Evolutionary conservation across 2,113 vertebrate species (phyloP), one percentile per base, ranked within the genome.

Genomic region (Alces alces): DNA sequence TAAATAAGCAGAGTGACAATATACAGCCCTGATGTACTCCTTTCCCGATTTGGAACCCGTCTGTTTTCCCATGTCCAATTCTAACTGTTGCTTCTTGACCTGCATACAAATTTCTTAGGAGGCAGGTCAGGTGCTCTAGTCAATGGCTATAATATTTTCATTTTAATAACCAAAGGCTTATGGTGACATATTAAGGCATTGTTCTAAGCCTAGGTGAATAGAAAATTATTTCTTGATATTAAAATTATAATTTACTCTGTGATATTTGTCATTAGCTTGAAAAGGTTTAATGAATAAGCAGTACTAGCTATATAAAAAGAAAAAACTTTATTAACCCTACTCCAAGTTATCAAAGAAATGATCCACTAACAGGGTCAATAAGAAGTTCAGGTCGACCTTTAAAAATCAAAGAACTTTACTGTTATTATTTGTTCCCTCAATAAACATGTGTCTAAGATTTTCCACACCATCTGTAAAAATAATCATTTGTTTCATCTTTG

Each of bases 391-490:
- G 28, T 1, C 76, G 58, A n/a, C 73, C 7, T 12, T 93, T 85
- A 95, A 96, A 95, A 93, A 90, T 86, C n/a, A n/a, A 84, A 66
- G 23, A 54, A 76, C 3, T 73, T 93, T 87, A 54, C 61, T 89
- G 9, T 70, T 93, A 17, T 83, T 54, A 55, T 13, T 57, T 61
- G 28, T 66, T 86, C 13, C 11, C 14, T 96, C 61, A 79, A 30
- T 95, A 82, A 61, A 70, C 12, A 14, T 4, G 25, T 93, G 6
- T 36, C 14, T 55, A 70, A 54, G 15, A 47, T 78, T 80, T 91
- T 33, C 28, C 70, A 87, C 17, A 60, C 4, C 8, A 85, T 27
- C 7, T 16, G 2, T 45, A 52, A 88, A 54, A 70, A 83, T 76
- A 61, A 58, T 1, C 3, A 58, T 78, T 58, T 89, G 25, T 80